Evolutionary conservation across 2,113 vertebrate genomes (phyloP), one percentile per base, ranked within the genome.

Genomic region (Scomber japonicus): DNA sequence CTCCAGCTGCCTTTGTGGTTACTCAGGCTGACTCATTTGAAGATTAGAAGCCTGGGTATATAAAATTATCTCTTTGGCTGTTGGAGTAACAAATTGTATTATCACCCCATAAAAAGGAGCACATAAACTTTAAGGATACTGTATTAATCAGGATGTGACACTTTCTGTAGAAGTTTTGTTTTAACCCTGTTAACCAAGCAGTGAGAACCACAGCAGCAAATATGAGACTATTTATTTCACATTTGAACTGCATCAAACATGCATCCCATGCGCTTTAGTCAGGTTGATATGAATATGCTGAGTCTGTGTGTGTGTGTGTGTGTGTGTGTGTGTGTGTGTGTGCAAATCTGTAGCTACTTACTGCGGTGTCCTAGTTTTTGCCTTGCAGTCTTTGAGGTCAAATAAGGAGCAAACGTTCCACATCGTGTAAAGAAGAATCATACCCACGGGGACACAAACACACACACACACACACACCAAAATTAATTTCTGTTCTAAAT

Each of bases 361-460:
- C 67, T 51, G 63, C 55, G 60, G 61, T 84, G 84, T 77, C 85
- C 85, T 82, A 82, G 55, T 87, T 90, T 87, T 82, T 79, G 60
- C 78, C 70, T 65, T 9, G 68, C 68, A 85, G 69, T 82, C 71
- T 89, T 82, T 75, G 72, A 89, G 85, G 88, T 91, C 85, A 87
- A 74, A 88, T 76, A 77, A 71, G 80, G 81, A 90, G 81, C 81
- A 82, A 74, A 90, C 63, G 77, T 88, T 82, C 81, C 64, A 79
- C 69, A 87, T 86, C 16, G 21, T 73, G 64, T 61, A 82, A 64
- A 78, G 71, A 76, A 77, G 63, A 75, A 60, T 75, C 68, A 44
- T 44, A 68, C 54, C 73, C 75, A 72, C 61, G 82, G 63, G 77
- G 80, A 63, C 2, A 12, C 66, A 76, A 3, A 19, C 72, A 45